Evolutionary conservation across 2,797 vertebrate genomes (phyloP).

Genomic region (Garrulus glandarius): DNA sequence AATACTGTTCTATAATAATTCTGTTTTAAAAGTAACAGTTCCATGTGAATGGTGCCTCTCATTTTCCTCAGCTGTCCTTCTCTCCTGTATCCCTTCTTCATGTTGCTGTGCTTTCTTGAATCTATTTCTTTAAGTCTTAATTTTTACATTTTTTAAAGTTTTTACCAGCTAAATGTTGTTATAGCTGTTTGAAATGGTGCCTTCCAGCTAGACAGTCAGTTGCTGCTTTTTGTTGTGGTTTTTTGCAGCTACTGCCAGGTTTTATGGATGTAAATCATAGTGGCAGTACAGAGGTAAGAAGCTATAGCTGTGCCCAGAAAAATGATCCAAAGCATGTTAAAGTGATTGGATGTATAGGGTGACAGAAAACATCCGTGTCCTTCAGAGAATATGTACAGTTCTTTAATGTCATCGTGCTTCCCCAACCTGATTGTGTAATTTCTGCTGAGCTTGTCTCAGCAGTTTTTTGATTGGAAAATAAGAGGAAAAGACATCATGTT

Average conservation of each 20-base stretch:
- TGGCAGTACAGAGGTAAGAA: neutral
- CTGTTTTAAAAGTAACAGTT: neutral
- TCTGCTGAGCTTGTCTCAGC: neutral
- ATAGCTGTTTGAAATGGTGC: neutral
- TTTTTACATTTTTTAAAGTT: neutral
- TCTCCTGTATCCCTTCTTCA: neutral
- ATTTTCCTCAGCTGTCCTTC: neutral
- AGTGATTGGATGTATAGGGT: neutral
- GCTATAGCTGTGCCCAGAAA: neutral
- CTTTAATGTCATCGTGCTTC: neutral
- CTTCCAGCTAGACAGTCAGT: neutral
- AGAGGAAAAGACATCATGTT: neutral
- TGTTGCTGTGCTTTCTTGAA: neutral
- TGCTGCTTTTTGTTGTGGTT: neutral
- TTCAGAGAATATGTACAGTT: neutral
- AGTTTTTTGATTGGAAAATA: neutral
- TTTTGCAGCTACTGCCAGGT: neutral
- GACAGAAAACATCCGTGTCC: neutral
- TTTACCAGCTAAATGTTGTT: neutral
- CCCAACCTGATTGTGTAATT: neutral
- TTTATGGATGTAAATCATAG: neutral
- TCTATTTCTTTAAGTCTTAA: neutral
- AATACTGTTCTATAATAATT: neutral
- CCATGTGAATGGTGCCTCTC: fast-evolving
- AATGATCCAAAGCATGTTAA: neutral